Conservation (phyloP, 2,888 invertebrate species). For the Phyto melanocephala region DNA sequence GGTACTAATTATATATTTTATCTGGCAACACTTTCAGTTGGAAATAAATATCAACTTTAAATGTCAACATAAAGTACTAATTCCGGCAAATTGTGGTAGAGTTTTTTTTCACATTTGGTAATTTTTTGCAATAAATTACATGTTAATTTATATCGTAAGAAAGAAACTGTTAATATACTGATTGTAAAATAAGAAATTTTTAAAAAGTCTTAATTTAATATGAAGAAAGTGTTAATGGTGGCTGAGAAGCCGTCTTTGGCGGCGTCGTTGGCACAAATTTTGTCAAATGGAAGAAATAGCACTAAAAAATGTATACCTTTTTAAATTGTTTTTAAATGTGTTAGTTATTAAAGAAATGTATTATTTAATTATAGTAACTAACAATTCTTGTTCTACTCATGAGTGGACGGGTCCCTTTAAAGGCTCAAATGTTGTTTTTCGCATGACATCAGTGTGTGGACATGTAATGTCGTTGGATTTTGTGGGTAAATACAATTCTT, state of each 20-base stretch:
- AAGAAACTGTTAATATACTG: background rate
- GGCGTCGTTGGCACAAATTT: slow-evolving; percentile 93
- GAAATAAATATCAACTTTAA: background rate
- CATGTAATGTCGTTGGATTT: slow-evolving; percentile 99
- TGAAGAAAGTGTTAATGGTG: slow-evolving; percentile 96
- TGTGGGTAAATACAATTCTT: slow-evolving; percentile 94
- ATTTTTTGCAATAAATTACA: background rate
- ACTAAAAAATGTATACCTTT: slow-evolving; percentile 71
- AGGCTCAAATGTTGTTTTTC: slow-evolving; percentile 86
- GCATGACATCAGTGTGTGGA: slow-evolving; percentile 99
- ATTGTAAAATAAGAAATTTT: too few species aligned
- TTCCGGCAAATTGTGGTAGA: background rate
- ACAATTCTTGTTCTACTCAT: slow-evolving; percentile 94
- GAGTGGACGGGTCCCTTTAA: slow-evolving; percentile 94
- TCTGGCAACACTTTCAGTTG: background rate
- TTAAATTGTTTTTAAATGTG: background rate
- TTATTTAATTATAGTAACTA: slow-evolving; percentile 82
- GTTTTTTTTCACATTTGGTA: slow-evolving; percentile 10
- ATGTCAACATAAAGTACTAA: background rate
- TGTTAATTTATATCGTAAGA: background rate
- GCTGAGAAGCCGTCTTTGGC: slow-evolving; percentile 99
- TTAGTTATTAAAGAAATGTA: background rate
- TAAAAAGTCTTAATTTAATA: slow-evolving; percentile 75
- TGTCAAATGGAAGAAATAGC: slow-evolving; percentile 88
- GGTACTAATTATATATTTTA: too few species aligned